Conservation (phyloP, 1,140 invertebrate genomes). For the Temnothorax curvispinosus region DNA sequence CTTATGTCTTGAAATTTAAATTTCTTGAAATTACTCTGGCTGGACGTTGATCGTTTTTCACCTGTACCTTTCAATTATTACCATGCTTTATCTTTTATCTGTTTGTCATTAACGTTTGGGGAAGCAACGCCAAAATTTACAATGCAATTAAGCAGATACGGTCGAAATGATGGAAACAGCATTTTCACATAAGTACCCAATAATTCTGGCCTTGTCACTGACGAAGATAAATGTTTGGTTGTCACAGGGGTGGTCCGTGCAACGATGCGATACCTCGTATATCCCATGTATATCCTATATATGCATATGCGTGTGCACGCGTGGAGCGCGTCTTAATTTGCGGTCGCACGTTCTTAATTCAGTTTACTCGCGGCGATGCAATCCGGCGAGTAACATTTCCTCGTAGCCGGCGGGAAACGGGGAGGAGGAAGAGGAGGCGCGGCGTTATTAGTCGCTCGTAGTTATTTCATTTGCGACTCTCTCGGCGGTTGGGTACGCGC, state of each 20-base stretch:
- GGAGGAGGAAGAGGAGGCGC: conserved; percentile 11
- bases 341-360: conserved; percentile 73
- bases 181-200: neutral
- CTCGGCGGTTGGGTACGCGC: conserved; percentile 37
- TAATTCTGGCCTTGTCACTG: neutral
- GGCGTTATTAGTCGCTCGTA: conserved; percentile 69
- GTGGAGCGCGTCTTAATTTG: conserved; percentile 71
- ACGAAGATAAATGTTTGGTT: conserved; percentile 26
- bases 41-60: too few species aligned
- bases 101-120: neutral
- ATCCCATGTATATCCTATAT: neutral
- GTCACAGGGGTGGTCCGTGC: conserved; percentile 51
- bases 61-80: too few species aligned
- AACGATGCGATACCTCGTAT: neutral
- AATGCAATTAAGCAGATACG: too few species aligned
- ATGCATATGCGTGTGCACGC: neutral
- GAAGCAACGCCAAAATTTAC: neutral
- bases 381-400: conserved; percentile 60
- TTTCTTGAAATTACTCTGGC: too few species aligned
- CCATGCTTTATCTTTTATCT: too few species aligned
- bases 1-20: too few species aligned
- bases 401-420: conserved; percentile 8
- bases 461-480: conserved; percentile 73
- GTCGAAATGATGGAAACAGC: neutral
- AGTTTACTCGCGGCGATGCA: conserved; percentile 62